phyloP scores from a whole-genome alignment of 2,113 vertebrate species.

The Rhea americana region DNA sequence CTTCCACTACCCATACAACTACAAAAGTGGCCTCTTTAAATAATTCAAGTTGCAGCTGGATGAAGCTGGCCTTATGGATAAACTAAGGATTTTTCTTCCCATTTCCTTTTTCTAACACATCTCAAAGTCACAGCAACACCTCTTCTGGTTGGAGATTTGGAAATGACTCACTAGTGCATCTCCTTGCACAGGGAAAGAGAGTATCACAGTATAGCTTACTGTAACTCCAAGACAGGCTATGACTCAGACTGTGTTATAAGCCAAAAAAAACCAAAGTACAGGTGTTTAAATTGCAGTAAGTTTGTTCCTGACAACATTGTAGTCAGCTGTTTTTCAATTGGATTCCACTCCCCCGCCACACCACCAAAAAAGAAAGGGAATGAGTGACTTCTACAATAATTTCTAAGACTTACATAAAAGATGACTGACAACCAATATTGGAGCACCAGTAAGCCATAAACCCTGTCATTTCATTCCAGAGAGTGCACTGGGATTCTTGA shows the following conservation, averaged over 20 bases:
- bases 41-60: rapidly evolving
- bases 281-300: not conserved
- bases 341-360: not conserved
- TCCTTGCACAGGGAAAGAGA: not conserved
- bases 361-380: not conserved
- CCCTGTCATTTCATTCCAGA: not conserved
- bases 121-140: not conserved
- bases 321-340: not conserved
- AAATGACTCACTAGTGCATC: not conserved
- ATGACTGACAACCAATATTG: not conserved
- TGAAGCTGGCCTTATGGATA: not conserved
- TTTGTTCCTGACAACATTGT: not conserved
- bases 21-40: not conserved
- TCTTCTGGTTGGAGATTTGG: not conserved
- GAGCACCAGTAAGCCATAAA: not conserved
- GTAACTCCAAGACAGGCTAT: not conserved
- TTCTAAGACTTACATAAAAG: not conserved
- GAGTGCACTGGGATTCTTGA: not conserved
- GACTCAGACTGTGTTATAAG: not conserved
- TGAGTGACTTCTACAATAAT: not conserved
- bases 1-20: not conserved
- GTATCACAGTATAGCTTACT: not conserved
- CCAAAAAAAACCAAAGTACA: not conserved
- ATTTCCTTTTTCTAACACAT: not conserved
- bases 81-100: not conserved